These are phyloP conservation scores for Stigmatopora nigra DNA, from an alignment of 2,113 vertebrate species.

Conservation along the genomic window DNA sequence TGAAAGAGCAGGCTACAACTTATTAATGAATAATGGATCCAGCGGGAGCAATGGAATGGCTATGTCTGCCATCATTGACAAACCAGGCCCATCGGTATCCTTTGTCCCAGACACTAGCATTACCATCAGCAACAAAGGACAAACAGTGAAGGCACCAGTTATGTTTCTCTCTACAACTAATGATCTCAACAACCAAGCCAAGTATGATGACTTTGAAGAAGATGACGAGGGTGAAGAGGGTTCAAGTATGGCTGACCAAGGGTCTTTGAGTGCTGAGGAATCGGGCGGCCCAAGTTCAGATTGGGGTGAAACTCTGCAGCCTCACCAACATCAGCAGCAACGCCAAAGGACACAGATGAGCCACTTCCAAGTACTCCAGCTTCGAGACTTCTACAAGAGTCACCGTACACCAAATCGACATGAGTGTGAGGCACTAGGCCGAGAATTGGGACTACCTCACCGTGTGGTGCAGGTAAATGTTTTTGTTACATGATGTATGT, in stretches of 20 bases:
- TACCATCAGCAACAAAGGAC: slow-evolving; percentile 44
- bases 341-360: slow-evolving; percentile 75
- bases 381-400: slow-evolving; percentile 63
- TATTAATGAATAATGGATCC: slow-evolving; percentile 81
- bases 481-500: background rate
- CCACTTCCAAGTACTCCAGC: slow-evolving; percentile 77
- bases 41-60: slow-evolving; percentile 70
- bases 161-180: slow-evolving; percentile 78
- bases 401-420: slow-evolving; percentile 84
- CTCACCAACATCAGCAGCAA: slow-evolving; percentile 75
- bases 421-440: slow-evolving; percentile 91
- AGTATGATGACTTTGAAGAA: slow-evolving; percentile 88
- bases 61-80: slow-evolving; percentile 41
- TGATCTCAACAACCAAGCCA: slow-evolving; percentile 82
- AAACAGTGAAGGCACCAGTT: slow-evolving; percentile 66
- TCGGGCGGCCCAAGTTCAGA: slow-evolving; percentile 83
- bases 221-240: slow-evolving; percentile 86
- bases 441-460: slow-evolving; percentile 94
- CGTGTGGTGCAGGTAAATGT: slow-evolving; percentile 82
- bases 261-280: slow-evolving; percentile 84
- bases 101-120: slow-evolving; percentile 33
- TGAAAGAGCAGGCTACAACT: slow-evolving; percentile 88
- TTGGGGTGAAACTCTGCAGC: slow-evolving; percentile 76
- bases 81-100: slow-evolving; percentile 55
- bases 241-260: slow-evolving; percentile 87